phyloP scores from a whole-genome alignment of 1,140 invertebrate species.

The Camponotus pennsylvanicus region DNA sequence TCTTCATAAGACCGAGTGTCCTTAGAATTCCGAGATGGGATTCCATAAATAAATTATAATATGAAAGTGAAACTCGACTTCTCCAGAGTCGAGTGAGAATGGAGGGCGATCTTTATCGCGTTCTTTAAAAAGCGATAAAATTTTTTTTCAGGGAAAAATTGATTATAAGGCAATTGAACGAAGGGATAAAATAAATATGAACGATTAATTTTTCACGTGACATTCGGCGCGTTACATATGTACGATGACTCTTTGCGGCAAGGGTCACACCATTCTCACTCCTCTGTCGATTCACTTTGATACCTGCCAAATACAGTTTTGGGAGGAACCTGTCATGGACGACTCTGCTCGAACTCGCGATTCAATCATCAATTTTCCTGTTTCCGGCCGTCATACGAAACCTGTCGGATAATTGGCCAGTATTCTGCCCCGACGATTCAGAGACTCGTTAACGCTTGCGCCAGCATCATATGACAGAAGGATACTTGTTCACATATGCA shows the following conservation, averaged over 20 bases:
- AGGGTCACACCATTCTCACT: not conserved
- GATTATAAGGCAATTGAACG: not conserved
- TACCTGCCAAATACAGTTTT: slow-evolving; percentile 9
- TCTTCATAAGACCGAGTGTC: not conserved
- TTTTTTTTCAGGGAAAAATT: not conserved
- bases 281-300: slow-evolving; percentile 10
- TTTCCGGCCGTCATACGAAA: slow-evolving; percentile 24
- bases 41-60: not conserved
- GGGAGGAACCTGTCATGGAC: not conserved
- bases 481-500: slow-evolving; percentile 25
- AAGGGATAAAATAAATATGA: not conserved
- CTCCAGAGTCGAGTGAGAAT: not conserved
- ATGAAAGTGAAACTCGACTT: not conserved
- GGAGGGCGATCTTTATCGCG: not conserved
- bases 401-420: slow-evolving; percentile 39
- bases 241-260: not conserved
- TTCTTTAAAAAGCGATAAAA: not conserved
- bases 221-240: not conserved
- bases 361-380: slow-evolving; percentile 13
- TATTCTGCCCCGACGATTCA: slow-evolving; percentile 40
- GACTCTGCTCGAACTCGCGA: slow-evolving; percentile 24
- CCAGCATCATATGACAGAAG: not conserved
- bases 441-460: slow-evolving; percentile 48
- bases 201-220: not conserved
- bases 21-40: not conserved